phyloP scores from a whole-genome alignment of 1,140 invertebrate species.

The Nylanderia fulva region DNA sequence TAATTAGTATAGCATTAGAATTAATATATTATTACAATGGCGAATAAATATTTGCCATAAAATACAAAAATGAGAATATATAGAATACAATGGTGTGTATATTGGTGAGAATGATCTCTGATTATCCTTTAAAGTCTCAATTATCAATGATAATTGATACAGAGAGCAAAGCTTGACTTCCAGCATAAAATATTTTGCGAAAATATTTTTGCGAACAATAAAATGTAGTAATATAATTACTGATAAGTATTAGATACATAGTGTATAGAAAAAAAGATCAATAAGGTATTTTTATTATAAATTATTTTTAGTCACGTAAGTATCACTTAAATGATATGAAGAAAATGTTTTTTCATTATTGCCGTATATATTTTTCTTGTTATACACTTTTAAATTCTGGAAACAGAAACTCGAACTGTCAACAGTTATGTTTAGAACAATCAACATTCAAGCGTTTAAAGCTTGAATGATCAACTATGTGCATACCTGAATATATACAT shows the following conservation, averaged over 20 bases:
- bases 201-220: not conserved
- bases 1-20: conserved; percentile 7
- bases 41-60: conserved; percentile 17
- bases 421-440: conserved; percentile 13
- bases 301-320: not conserved
- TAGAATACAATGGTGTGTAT: not conserved
- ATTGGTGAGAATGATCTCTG: not conserved
- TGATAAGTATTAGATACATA: not conserved
- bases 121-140: not conserved
- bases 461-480: not conserved
- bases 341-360: conserved; percentile 4
- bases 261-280: not conserved
- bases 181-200: not conserved
- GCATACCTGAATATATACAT: not conserved
- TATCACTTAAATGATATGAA: conserved; percentile 1
- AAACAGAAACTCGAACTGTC: not conserved
- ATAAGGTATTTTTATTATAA: conserved; percentile 2
- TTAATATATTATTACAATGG: not conserved
- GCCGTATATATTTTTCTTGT: not conserved
- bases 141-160: not conserved
- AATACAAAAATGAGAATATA: not conserved
- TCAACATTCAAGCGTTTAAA: conserved; percentile 29
- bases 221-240: not conserved
- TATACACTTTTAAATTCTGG: conserved; percentile 6
- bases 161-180: conserved; percentile 71